Conservation (phyloP, 2,113 vertebrate species). For the Sorex araneus region DNA sequence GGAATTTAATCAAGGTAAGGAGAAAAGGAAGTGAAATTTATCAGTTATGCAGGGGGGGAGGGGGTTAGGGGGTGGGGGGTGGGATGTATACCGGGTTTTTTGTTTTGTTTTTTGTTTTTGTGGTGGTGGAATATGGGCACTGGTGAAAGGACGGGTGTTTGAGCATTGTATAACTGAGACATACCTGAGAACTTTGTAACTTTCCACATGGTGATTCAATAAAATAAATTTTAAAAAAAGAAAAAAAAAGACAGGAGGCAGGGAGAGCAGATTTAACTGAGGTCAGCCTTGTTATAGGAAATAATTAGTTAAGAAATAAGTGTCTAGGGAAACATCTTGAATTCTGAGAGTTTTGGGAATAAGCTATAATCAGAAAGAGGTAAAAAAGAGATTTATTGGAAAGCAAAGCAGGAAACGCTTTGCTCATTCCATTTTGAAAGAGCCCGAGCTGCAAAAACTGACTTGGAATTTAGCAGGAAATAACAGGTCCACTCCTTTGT, state of each 20-base stretch:
- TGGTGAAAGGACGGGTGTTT: no score
- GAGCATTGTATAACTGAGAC: no score
- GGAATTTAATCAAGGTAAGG: no score
- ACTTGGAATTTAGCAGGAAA: neutral
- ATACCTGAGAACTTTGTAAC: no score
- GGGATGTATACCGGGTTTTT: no score
- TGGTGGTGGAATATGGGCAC: no score
- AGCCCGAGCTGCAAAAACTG: neutral
- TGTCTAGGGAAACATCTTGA: slow-evolving; percentile 15
- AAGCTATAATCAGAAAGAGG: neutral
- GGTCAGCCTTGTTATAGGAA: slow-evolving; percentile 1
- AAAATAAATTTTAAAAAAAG: no score
- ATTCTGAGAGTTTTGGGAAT: slow-evolving; percentile 15
- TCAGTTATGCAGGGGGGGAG: no score
- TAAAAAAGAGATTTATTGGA: neutral
- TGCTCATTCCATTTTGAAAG: slow-evolving; percentile 18
- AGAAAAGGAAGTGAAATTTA: no score
- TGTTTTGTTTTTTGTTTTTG: no score
- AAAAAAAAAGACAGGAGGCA: neutral
- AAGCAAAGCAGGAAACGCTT: neutral
- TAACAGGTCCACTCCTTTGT: neutral
- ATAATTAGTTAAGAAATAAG: slow-evolving; percentile 12
- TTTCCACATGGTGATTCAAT: no score
- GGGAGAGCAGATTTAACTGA: neutral
- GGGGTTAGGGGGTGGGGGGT: no score